Evolutionary conservation across 1,140 invertebrate species (phyloP), one percentile per base, ranked within the genome.

Genomic region (Sitodiplosis mosellana): DNA sequence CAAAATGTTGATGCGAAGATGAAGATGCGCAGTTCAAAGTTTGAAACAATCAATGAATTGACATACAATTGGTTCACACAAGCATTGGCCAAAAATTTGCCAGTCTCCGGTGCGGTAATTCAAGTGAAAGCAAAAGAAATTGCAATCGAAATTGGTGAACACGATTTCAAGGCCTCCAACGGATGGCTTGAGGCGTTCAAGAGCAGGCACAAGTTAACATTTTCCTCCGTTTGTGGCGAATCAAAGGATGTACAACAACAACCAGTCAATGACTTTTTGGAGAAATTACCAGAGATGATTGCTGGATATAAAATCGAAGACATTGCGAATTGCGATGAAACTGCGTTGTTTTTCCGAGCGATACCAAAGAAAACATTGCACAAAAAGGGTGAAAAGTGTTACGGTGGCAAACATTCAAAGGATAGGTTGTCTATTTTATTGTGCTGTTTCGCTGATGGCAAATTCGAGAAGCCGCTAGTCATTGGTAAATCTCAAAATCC

Each of bases 241-340:
- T n/a, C n/a, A n/a, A n/a, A n/a, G n/a, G n/a, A n/a, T n/a, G n/a
- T n/a, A n/a, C n/a, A n/a, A n/a, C n/a, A n/a, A n/a, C n/a, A n/a
- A n/a, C n/a, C n/a, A n/a, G n/a, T n/a, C n/a, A n/a, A n/a, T n/a
- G n/a, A n/a, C n/a, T n/a, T n/a, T n/a, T n/a, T n/a, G n/a, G n/a
- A n/a, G n/a, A n/a, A n/a, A n/a, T n/a, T n/a, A n/a, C n/a, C n/a
- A n/a, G n/a, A n/a, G n/a, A n/a, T n/a, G n/a, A n/a, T n/a, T n/a
- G 56, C 55, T 48, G 58, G 52, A 36, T 67, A 63, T 52, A 52
- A 48, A 14, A 52, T 59, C 7, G 46, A 65, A 42, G 60, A 66
- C 56, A 55, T 68, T 42, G 66, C 68, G 46, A 69, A 64, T 48
- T 55, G 56, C 48, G 59, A 69, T 49, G 64, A 69, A 53, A 68